A percentile compares a stretch with the other conserved stretches of the same genome.
These are phyloP conservation scores for Trinectes maculatus DNA, from an alignment of 2,113 vertebrate genomes.

Conservation along the genomic window DNA sequence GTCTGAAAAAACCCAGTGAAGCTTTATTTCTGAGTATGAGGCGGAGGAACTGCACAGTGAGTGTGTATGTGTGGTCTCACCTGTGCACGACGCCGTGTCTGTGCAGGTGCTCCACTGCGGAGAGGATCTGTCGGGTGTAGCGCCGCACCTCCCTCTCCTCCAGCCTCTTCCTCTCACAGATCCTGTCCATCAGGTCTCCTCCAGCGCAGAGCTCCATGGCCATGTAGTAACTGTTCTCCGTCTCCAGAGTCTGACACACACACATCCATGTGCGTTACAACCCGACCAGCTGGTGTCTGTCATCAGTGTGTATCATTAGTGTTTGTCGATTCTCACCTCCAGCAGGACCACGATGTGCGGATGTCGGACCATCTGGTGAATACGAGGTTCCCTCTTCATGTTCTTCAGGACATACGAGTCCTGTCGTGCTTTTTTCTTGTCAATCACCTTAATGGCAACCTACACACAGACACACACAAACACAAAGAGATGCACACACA, in stretches of 20 bases:
- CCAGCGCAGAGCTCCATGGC: slow-evolving; percentile 86
- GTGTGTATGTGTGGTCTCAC: slow-evolving; percentile 54
- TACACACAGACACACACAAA: slow-evolving; percentile 57
- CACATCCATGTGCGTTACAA: background rate
- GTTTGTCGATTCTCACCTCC: slow-evolving; percentile 60
- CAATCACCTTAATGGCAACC: slow-evolving; percentile 89
- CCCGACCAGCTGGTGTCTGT: too few species aligned
- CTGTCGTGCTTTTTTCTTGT: slow-evolving; percentile 88
- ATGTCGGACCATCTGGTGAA: slow-evolving; percentile 88
- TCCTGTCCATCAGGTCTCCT: slow-evolving; percentile 86
- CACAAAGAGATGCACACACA: background rate
- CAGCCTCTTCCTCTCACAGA: slow-evolving; percentile 85
- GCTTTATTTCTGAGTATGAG: too few species aligned
- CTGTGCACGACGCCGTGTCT: slow-evolving; percentile 85
- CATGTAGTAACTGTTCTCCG: slow-evolving; percentile 88
- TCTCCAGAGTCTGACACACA: slow-evolving; percentile 85
- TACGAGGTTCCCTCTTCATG: slow-evolving; percentile 84
- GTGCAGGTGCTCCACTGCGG: slow-evolving; percentile 84
- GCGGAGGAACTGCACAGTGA: background rate
- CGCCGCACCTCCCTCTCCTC: slow-evolving; percentile 84
- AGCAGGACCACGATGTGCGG: slow-evolving; percentile 83
- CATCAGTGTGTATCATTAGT: background rate
- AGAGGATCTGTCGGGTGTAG: slow-evolving; percentile 86
- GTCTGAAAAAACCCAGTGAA: background rate
- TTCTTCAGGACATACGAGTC: slow-evolving; percentile 87